Evolutionary conservation across 1,140 invertebrate genomes (phyloP), one percentile per base, ranked within the genome.

Genomic region (Halesus radiatus): DNA sequence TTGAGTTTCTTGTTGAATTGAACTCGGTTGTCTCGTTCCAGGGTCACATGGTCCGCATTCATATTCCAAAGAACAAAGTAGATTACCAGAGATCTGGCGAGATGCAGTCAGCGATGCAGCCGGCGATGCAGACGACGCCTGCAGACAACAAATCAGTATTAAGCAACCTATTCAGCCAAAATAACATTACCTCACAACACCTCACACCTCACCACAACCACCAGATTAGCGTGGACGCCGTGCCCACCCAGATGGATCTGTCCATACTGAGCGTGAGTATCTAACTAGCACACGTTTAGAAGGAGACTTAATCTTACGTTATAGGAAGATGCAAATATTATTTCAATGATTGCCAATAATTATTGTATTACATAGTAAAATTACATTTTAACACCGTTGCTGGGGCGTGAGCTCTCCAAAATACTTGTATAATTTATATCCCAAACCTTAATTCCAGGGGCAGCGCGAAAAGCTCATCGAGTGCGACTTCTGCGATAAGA

Each of bases 11-110:
- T 29, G 26, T 29, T n/a, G n/a, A n/a, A 29, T 5, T 29, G 26
- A n/a, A 29, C 26, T 29, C 26, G 26, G 26, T 37, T 37, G 32
- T 45, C 1, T 45, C 3, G 23, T 80, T 83, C 18, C 73, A 83
- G 82, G 82, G 82, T 81, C 82, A 83, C 56, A 83, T 83, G 82
- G 76, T 83, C 77, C 82, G 82, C n/a, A 83, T 83, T 54, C 82
- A 83, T 73, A 83, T 83, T 64, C 82, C 82, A 83, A 83, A 83
- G 82, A 83, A 81, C 58, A 81, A 79, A 76, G 20, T 81, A 72
- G 80, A 81, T 62, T 81, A 81, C 78, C 60, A 79, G 56, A 81
- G 76, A 52, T 5, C 13, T 16, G 70, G 26, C 45, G 81, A 82
- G 62, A 82, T 80, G 78, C 81, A 82, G 78, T 60, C 73, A 13